Evolutionary conservation across 1,140 invertebrate genomes (phyloP).

Genomic region (Zeugodacus cucurbitae): DNA sequence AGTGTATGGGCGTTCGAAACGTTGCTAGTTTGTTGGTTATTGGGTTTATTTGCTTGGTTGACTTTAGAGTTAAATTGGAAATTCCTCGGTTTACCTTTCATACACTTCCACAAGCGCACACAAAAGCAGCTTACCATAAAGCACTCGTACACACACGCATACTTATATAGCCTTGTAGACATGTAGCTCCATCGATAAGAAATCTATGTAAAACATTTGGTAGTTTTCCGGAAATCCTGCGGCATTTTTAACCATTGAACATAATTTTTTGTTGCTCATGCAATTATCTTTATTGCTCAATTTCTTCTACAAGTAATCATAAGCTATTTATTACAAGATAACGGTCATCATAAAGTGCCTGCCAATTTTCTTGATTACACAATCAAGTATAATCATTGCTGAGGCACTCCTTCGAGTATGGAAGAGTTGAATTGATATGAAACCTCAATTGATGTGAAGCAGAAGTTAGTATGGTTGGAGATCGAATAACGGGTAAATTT

Average conservation of each 20-base stretch:
- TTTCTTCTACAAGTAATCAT: background rate
- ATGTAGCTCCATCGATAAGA: background rate
- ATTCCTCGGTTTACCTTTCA: background rate
- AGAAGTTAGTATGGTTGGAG: too few species aligned
- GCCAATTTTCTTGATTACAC: too few species aligned
- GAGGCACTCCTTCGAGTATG: too few species aligned
- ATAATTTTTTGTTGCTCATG: background rate
- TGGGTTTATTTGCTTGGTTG: slow-evolving; percentile 30
- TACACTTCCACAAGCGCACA: background rate
- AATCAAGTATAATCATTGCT: too few species aligned
- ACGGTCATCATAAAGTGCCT: too few species aligned
- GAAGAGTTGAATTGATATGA: too few species aligned
- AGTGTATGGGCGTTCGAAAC: slow-evolving; percentile 13
- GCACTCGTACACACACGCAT: too few species aligned
- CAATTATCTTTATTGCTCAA: background rate
- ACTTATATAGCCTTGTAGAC: too few species aligned
- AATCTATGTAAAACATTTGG: background rate
- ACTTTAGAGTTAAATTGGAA: slow-evolving; percentile 28
- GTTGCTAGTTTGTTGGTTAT: slow-evolving; percentile 15
- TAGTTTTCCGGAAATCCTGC: background rate
- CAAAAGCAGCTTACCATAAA: background rate
- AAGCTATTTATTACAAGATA: background rate
- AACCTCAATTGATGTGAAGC: too few species aligned
- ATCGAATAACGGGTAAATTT: too few species aligned
- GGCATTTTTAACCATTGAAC: background rate